These are phyloP conservation scores for Echeneis naucrates DNA, from an alignment of 2,797 vertebrate genomes.

Conservation along the genomic window DNA sequence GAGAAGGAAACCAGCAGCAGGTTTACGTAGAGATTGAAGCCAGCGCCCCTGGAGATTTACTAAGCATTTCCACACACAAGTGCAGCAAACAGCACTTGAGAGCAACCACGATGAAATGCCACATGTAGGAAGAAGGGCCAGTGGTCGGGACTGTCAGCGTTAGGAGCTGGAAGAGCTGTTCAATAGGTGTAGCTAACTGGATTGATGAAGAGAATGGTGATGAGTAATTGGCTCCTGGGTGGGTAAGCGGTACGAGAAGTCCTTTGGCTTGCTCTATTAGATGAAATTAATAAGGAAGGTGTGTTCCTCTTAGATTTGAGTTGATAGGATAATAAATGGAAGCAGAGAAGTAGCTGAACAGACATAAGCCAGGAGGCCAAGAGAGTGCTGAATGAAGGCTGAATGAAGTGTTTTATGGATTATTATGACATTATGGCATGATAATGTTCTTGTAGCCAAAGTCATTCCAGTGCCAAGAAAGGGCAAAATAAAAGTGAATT, in stretches of 20 bases:
- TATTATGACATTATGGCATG: conserved; percentile 11
- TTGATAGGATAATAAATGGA: conserved; percentile 39
- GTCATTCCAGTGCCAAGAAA: neutral
- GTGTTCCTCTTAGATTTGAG: conserved; percentile 35
- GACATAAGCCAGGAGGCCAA: conserved; percentile 20
- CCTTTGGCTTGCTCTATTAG: conserved; percentile 39
- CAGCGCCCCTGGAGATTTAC: conserved; percentile 27
- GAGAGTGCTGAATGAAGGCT: conserved; percentile 29
- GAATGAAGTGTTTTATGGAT: conserved; percentile 10
- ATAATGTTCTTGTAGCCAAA: neutral
- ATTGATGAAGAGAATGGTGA: conserved; percentile 56
- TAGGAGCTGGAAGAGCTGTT: conserved; percentile 1
- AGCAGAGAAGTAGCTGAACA: conserved; percentile 11
- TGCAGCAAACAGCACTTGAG: conserved; percentile 39
- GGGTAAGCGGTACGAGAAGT: conserved; percentile 26
- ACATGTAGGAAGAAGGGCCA: conserved; percentile 16
- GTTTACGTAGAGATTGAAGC: conserved; percentile 20
- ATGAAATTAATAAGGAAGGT: conserved; percentile 35
- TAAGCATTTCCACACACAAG: conserved; percentile 27
- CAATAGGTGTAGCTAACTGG: conserved; percentile 50
- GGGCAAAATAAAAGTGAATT: conserved; percentile 1
- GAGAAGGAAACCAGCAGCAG: conserved; percentile 22
- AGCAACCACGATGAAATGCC: conserved; percentile 11
- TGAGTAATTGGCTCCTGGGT: conserved; percentile 44
- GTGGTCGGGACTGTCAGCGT: conserved; percentile 8